Conservation (phyloP, 2,113 vertebrate genomes). For the Podarcis cretensis region DNA sequence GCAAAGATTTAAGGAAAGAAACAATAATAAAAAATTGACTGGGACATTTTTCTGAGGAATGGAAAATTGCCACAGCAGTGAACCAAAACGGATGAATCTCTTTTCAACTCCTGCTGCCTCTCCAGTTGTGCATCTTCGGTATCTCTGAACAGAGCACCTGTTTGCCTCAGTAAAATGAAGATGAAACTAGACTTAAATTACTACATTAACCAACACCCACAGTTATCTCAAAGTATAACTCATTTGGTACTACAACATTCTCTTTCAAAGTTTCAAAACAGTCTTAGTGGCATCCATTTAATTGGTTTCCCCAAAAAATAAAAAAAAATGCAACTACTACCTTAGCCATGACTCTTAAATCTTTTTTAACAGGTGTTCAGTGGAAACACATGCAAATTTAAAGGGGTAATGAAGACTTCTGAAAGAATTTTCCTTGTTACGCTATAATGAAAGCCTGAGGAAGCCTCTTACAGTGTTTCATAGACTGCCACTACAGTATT, state of each 20-base stretch:
- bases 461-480: neutral
- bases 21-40: neutral
- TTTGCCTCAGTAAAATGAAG: neutral
- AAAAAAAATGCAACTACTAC: neutral
- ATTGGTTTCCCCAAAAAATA: neutral
- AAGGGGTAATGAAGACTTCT: neutral
- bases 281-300: neutral
- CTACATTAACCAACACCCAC: neutral
- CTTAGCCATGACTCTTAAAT: neutral
- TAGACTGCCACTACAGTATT: neutral
- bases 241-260: neutral
- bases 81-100: neutral
- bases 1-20: neutral
- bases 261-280: neutral
- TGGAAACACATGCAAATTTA: neutral
- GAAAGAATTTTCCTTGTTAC: neutral
- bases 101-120: neutral
- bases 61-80: neutral
- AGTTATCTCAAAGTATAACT: neutral
- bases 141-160: neutral
- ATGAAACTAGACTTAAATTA: neutral
- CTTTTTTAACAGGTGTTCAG: neutral
- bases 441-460: neutral
- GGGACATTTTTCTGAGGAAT: neutral
- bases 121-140: neutral